Base-by-base conservation (phyloP, 2,113 vertebrate genomes). In the Mystacornis crossleyi region DNA sequence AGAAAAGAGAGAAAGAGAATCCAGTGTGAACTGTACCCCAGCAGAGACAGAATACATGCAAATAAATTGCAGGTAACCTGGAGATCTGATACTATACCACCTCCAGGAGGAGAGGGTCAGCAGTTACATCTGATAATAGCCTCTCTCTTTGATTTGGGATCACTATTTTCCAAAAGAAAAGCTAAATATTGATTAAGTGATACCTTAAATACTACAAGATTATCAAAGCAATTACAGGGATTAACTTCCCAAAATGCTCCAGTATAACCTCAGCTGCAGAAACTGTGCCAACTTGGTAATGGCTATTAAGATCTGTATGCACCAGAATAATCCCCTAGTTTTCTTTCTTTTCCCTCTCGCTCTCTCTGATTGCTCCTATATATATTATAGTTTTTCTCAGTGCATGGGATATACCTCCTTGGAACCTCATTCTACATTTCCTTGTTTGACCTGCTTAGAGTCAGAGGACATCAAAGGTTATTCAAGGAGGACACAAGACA, bases 131-230 rank as follows among this genome's bases (percentile, higher is more conserved):
- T 77, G 90, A 73, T 67, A 88, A 94, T 58, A 91, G 72, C 61
- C 40, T 91, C 70, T 58, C 34, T 86, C 74, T 86, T 89, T 85
- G 55, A 67, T 90, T 70, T 10, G 38, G 64, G 55, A 94, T 83
- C 67, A 66, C 10, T 77, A 18, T 83, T 89, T 92, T 89, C 51
- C 71, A 29, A 81, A 90, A 93, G 50, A 95, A 94, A 79, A 77
- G 51, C 50, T 95, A 94, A 95, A 89, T 96, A 92, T 90, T 97
- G 95, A 97, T 97, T 73, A 93, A 93, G 77, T 73, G 79, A 87
- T 93, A 90, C 72, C 87, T 50, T 89, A 95, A 96, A 94, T 92
- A 69, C 84, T 66, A 90, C 82, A 86, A 86, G 91, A 93, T 95
- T 95, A 96, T 93, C 73, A 91, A 95, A 95, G 57, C 89, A 94